A percentile compares a stretch with the other conserved stretches of the same genome.
phyloP scores from a whole-genome alignment of 2,113 vertebrate species.

The chimpanzee (Pan troglodytes) region DNA sequence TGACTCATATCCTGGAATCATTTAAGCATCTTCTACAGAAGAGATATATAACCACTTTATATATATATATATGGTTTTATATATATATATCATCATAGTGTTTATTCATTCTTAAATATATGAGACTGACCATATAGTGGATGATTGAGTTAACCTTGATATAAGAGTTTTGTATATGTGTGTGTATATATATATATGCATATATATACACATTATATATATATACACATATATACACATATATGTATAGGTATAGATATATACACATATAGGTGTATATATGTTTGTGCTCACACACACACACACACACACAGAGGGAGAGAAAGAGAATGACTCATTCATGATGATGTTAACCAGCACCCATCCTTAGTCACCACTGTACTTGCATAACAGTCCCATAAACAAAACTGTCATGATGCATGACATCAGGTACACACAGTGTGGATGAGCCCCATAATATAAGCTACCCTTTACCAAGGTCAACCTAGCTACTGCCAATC shows the following conservation, averaged over 20 bases:
- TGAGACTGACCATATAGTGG: not conserved
- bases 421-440: no score
- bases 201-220: no score
- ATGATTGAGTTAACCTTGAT: not conserved
- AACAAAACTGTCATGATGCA: not conserved
- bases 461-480: not conserved
- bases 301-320: not conserved
- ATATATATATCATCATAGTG: not conserved
- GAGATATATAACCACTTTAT: not conserved
- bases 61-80: no score
- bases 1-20: not conserved
- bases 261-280: not conserved
- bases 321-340: not conserved
- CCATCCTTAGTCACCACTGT: not conserved
- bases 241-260: no score
- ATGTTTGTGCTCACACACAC: not conserved
- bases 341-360: not conserved
- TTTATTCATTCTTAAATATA: not conserved
- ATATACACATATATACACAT: no score
- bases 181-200: no score
- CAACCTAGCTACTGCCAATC: not conserved
- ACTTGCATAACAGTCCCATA: not conserved
- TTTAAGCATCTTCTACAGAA: not conserved
- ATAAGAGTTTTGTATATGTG: not conserved
- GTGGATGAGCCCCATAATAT: fast-evolving